Conservation (phyloP, 2,888 invertebrate species). For the Eupithecia centaureata region DNA sequence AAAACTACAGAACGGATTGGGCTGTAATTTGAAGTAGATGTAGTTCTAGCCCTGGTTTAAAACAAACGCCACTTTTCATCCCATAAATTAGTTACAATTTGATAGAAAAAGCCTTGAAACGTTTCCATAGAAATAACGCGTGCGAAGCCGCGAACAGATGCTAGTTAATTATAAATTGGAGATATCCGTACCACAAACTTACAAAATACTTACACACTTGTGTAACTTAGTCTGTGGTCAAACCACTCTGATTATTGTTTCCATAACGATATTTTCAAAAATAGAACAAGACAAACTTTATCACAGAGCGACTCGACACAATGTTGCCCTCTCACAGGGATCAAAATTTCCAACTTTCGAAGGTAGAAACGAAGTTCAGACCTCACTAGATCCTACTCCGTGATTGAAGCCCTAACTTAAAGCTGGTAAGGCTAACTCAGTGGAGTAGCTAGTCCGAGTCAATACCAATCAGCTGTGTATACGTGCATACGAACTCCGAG, state of each 20-base stretch:
- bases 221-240: too few relatives aligned
- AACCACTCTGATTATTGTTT: neutral
- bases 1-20: too few relatives aligned
- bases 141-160: too few relatives aligned
- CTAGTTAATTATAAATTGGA: too few relatives aligned
- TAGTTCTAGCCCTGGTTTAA: too few relatives aligned
- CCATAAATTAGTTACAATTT: too few relatives aligned
- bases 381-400: neutral
- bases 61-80: too few relatives aligned
- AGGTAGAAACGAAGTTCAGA: neutral
- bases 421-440: conserved; percentile 1
- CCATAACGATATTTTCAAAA: neutral
- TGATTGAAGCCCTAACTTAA: conserved; percentile 9
- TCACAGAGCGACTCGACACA: neutral
- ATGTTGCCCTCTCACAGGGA: neutral
- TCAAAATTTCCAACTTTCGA: neutral
- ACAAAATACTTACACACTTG: too few relatives aligned
- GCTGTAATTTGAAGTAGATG: too few relatives aligned
- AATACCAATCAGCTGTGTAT: conserved; percentile 11
- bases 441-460: neutral
- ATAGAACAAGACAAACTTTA: neutral
- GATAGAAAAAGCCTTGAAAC: too few relatives aligned
- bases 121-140: too few relatives aligned
- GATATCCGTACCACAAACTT: too few relatives aligned
- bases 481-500: neutral